Evolutionary conservation across 2,797 vertebrate genomes (phyloP), one percentile per base, ranked within the genome.

Genomic region (Sebastes diaconus): DNA sequence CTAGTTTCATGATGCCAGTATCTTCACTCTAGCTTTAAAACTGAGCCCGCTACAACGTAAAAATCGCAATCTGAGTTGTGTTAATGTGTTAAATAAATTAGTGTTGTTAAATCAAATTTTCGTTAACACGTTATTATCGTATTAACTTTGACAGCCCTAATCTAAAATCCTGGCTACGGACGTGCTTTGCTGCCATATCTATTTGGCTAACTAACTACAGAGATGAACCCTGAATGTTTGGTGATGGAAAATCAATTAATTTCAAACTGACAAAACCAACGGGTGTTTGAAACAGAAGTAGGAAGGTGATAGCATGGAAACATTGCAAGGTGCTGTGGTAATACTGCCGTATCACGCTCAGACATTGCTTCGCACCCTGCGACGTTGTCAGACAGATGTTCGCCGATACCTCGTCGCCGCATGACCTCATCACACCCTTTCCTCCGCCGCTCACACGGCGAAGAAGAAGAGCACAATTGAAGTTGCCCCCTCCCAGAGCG

Each of bases 321-420:
- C 80, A 75, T 39, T 11, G 71, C 39, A 42, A 83, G 81, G 60
- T 73, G 79, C 57, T 7, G n/a, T 0, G 36, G 61, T 9, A 1
- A 61, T 57, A 74, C 80, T 4, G 72, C 11, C 18, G 18, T 77
- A 75, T 87, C 85, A 79, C 46, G 12, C 58, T 52, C 78, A 64
- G 73, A 86, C 84, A 82, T 79, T 75, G 9, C 81, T 14, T 73
- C 69, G 4, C 66, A 52, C 24, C 65, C 77, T 57, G 85, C 69
- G 4, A 80, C 13, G 6, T 32, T 83, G 82, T 90, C 80, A 79
- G 83, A 91, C 90, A 90, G 88, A 85, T 90, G 90, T 92, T 92
- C 70, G 61, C 78, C 11, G 8, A 67, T 42, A 68, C 24, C n/a
- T 46, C 70, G 14, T 42, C 87, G 4, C 89, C 1, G 13, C 84